phyloP scores from a whole-genome alignment of 2,113 vertebrate species.

The Lanius collurio region DNA sequence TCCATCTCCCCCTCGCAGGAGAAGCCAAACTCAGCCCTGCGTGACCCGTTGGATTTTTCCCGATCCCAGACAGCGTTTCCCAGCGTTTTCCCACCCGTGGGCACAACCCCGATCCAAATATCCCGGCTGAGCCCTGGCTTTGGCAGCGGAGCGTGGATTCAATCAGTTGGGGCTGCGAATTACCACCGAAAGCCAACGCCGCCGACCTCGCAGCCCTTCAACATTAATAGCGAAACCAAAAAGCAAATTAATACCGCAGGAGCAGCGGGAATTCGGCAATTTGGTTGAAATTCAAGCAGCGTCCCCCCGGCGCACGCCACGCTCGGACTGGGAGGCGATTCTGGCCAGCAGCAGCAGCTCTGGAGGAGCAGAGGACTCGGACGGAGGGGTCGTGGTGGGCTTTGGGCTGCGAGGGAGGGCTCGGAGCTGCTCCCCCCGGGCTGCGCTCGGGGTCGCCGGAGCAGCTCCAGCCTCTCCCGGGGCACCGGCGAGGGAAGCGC shows the following conservation, averaged over 20 bases:
- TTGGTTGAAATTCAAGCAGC: neutral
- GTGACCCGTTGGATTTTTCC: rapidly evolving
- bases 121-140: rapidly evolving
- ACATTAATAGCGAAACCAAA: slow-evolving; percentile 82
- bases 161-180: slow-evolving; percentile 49
- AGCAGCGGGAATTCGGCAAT: neutral
- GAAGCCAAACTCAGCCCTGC: neutral
- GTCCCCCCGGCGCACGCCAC: neutral
- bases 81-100: rapidly evolving
- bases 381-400: rapidly evolving
- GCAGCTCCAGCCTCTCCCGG: neutral
- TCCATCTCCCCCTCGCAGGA: neutral
- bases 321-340: rapidly evolving
- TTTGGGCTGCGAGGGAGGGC: neutral
- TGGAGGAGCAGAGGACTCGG: rapidly evolving
- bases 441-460: rapidly evolving
- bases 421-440: rapidly evolving
- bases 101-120: neutral
- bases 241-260: slow-evolving; percentile 58
- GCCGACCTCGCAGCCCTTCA: slow-evolving; percentile 47
- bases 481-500: neutral
- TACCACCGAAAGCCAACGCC: slow-evolving; percentile 62
- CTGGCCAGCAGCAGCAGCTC: neutral
- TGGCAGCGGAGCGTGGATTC: neutral
- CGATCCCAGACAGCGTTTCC: rapidly evolving